Evolutionary conservation across 2,888 invertebrate genomes (phyloP).

Genomic region (Rotaria magnacalcarata): DNA sequence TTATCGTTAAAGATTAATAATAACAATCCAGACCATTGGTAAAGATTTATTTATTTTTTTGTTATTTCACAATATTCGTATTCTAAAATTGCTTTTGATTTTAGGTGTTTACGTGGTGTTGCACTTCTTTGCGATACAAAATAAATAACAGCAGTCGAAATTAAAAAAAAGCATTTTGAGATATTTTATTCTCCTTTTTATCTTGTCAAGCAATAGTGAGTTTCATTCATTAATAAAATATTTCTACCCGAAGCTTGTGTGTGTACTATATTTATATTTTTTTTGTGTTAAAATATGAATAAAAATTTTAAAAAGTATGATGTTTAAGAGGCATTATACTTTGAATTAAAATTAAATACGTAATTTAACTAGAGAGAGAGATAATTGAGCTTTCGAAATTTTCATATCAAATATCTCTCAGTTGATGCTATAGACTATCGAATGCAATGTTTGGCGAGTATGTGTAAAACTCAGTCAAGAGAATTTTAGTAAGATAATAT

Average conservation of each 20-base stretch:
- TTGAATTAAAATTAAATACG: too few species aligned
- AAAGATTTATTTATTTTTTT: slow-evolving; percentile 65
- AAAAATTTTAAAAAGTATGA: background rate
- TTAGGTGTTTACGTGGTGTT: slow-evolving; percentile 89
- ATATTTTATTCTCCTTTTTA: background rate
- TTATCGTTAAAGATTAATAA: slow-evolving; percentile 67
- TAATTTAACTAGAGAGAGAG: background rate
- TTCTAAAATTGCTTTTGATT: slow-evolving; percentile 72
- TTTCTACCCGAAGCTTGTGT: background rate
- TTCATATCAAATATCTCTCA: too few species aligned
- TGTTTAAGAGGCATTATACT: too few species aligned
- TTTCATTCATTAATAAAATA: background rate
- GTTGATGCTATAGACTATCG: too few species aligned
- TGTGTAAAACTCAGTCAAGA: too few species aligned
- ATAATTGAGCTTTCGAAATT: too few species aligned
- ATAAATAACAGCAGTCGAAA: slow-evolving; percentile 60
- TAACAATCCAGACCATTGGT: slow-evolving; percentile 76
- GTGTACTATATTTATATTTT: slow-evolving; percentile 26
- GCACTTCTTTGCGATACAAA: slow-evolving; percentile 92
- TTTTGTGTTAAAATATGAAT: background rate
- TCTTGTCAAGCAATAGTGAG: background rate
- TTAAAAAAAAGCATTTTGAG: too few species aligned
- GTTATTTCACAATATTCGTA: slow-evolving; percentile 47
- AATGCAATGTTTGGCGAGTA: too few species aligned
- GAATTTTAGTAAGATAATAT: too few species aligned